These are phyloP conservation scores for Geophilus truncorum DNA, from an alignment of 2,888 invertebrate species.

Conservation along the genomic window DNA sequence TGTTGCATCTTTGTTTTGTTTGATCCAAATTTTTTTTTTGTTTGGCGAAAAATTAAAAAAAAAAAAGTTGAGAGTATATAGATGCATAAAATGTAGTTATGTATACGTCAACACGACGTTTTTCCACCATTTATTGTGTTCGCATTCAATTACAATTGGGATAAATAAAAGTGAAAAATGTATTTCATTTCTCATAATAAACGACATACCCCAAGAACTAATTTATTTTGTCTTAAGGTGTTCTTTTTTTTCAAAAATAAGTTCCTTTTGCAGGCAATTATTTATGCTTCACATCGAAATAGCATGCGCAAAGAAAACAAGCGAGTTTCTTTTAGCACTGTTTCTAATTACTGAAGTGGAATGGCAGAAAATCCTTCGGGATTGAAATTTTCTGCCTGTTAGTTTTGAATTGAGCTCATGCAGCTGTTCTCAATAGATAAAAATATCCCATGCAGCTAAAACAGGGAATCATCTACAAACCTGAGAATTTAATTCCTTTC, in stretches of 20 bases:
- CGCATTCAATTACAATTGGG: neutral
- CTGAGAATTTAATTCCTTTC: neutral
- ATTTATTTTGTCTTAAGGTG: neutral
- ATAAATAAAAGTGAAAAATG: neutral
- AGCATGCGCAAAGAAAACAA: neutral
- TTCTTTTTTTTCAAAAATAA: neutral
- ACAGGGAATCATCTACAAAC: neutral
- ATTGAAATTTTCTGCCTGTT: neutral
- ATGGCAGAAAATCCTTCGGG: neutral
- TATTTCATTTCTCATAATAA: neutral
- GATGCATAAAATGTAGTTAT: neutral
- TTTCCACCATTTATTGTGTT: neutral
- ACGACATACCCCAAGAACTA: neutral
- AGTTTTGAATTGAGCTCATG: neutral
- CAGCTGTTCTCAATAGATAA: neutral
- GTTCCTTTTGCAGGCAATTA: neutral
- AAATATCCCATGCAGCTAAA: neutral
- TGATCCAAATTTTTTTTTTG: neutral
- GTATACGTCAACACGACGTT: neutral
- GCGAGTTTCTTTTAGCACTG: neutral
- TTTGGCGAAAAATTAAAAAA: neutral
- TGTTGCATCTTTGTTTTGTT: neutral
- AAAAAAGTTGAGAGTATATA: no score
- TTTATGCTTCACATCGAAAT: neutral
- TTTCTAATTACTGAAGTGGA: neutral